Conservation (phyloP, 1,140 invertebrate genomes). For the Neodiprion virginianus region DNA sequence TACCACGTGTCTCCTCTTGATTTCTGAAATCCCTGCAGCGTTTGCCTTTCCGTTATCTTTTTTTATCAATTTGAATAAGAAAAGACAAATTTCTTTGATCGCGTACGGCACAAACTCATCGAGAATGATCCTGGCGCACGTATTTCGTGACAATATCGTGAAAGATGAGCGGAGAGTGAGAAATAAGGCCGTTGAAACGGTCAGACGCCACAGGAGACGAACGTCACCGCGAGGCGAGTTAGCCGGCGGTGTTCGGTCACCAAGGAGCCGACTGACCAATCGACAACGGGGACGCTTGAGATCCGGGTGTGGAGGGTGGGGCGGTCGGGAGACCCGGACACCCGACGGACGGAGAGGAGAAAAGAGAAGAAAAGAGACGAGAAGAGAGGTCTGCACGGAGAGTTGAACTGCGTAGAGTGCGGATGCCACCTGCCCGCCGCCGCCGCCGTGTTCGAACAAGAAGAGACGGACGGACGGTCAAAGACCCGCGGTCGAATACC, state of each 20-base stretch:
- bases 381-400: background rate
- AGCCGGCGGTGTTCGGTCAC: background rate
- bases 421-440: constrained; percentile 33
- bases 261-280: background rate
- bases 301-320: background rate
- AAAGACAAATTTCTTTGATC: no score
- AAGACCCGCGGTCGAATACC: constrained; percentile 24
- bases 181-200: background rate
- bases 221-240: no score
- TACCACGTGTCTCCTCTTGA: no score
- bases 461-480: constrained; percentile 25
- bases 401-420: background rate
- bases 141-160: no score
- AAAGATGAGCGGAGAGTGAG: no score
- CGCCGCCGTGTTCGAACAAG: constrained; percentile 3
- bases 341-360: background rate
- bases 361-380: constrained; percentile 29
- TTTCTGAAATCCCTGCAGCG: no score
- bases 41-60: no score
- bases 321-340: background rate
- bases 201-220: background rate
- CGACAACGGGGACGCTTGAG: background rate
- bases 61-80: no score
- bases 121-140: no score
- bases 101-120: no score